Percentiles rank a stretch among this genome's conserved stretches.
Evolutionary conservation across 1,140 invertebrate genomes (phyloP).

Genomic region (Elymnias hypermnestra): DNA sequence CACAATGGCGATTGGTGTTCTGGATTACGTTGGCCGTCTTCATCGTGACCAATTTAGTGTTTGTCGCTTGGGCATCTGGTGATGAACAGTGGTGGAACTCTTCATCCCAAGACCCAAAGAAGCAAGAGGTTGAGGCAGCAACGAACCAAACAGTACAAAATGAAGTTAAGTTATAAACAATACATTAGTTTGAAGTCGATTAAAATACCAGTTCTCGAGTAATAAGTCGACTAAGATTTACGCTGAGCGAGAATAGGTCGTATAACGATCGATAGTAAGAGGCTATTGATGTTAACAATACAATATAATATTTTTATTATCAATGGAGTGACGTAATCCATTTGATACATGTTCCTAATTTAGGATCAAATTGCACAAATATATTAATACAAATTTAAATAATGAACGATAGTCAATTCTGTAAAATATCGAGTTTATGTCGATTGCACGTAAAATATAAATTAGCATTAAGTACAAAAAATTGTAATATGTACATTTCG

Average conservation of each 20-base stretch:
- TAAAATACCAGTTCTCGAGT: background rate
- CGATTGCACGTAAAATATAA: too few species aligned
- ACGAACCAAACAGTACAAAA: conserved; percentile 39
- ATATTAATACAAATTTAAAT: too few species aligned
- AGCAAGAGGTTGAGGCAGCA: conserved; percentile 39
- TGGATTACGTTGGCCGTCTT: conserved; percentile 88
- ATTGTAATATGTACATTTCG: too few species aligned
- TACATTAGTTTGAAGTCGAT: background rate
- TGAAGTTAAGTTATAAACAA: conserved; percentile 44
- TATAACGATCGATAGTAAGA: conserved; percentile 9
- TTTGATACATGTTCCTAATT: background rate
- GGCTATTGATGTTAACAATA: conserved; percentile 12
- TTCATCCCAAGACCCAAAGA: conserved; percentile 49
- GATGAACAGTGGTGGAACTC: conserved; percentile 85
- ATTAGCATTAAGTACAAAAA: too few species aligned
- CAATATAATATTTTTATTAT: conserved; percentile 5
- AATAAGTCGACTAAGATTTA: background rate
- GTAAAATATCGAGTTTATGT: too few species aligned
- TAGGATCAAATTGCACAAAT: background rate
- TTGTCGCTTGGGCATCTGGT: conserved; percentile 82
- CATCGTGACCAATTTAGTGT: conserved; percentile 83
- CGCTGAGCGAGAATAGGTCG: background rate
- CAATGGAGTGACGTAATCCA: background rate
- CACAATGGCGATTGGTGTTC: conserved; percentile 89
- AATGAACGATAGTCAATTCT: too few species aligned